Conservation (phyloP, 2,888 invertebrate species). For the Caenorhabditis plicata region DNA sequence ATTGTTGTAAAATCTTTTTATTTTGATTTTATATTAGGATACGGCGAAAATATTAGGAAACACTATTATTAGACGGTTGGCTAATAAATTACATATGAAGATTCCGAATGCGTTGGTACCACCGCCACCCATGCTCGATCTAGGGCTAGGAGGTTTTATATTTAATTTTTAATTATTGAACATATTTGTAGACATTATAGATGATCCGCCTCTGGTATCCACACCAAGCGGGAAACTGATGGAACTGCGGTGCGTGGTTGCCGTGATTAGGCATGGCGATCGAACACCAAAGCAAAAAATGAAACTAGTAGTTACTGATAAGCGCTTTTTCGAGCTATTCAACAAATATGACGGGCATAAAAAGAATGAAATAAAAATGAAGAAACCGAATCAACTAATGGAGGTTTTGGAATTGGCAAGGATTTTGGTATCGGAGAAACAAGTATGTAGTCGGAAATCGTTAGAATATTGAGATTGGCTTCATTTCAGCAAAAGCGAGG, state of each 20-base stretch:
- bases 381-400: slow-evolving; percentile 92
- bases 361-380: slow-evolving; percentile 93
- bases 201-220: slow-evolving; percentile 94
- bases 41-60: slow-evolving; percentile 97
- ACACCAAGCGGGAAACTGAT: slow-evolving; percentile 98
- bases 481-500: slow-evolving; percentile 36
- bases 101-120: slow-evolving; percentile 80
- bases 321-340: slow-evolving; percentile 86
- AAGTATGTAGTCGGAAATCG: slow-evolving; percentile 23
- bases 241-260: slow-evolving; percentile 89
- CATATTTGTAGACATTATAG: slow-evolving; percentile 66
- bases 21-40: slow-evolving; percentile 70
- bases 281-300: slow-evolving; percentile 99
- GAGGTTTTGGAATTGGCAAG: slow-evolving; percentile 96
- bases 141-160: slow-evolving; percentile 40
- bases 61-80: slow-evolving; percentile 90
- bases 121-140: slow-evolving; percentile 43
- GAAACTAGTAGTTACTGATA: slow-evolving; percentile 74
- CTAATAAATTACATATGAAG: slow-evolving; percentile 90
- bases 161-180: background rate
- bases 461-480: background rate
- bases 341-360: slow-evolving; percentile 94
- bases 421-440: slow-evolving; percentile 71
- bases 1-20: background rate
- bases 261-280: slow-evolving; percentile 95